Evolutionary conservation across 2,888 invertebrate species (phyloP), one percentile per base, ranked within the genome.

Genomic region (Sycophila texana): DNA sequence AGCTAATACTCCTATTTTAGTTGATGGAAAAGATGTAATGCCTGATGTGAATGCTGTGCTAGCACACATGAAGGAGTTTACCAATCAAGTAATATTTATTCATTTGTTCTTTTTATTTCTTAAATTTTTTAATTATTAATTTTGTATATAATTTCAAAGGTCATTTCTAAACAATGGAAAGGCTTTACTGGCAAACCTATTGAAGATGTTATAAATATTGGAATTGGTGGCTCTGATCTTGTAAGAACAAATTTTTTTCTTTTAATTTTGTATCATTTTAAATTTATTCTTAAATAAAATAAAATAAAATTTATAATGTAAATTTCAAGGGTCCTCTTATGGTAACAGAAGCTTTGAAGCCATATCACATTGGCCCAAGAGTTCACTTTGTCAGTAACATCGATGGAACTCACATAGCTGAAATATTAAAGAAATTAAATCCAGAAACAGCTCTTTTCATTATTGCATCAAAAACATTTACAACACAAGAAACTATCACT

Each of bases 391-490:
- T 99, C 0, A 99, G 99, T 2, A 99, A 99, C 90, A 98, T 99
- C 87, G 99, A 99, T 92, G 99, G 99, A 66, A 99, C 99, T 4
- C 99, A 99, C 90, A 91, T 99, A 86, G 98, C 97, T 0, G 98
- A 99, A 91, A 96, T 97, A 4, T 92, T 99, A 81, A 97, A 97
- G 89, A 95, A 95, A 84, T 92, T 99, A 47, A 93, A 96, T 91
- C 95, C 98, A 0, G 99, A 99, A 91, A 98, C 98, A 0, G 96
- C 97, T 1, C 92, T 99, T 60, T 99, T 99, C 91, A 98, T 99
- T 89, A 97, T 99, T 88, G 99, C 99, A 0, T 99, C 99, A 2
- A 99, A 99, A 93, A 99, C 99, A 1, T 99, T 98, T 91, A 99
- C 99, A 66, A 99, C 99, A 0, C 99, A 97, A 91, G 99, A 99